phyloP scores from a whole-genome alignment of 2,888 invertebrate species.

The Drosophila incognita region DNA sequence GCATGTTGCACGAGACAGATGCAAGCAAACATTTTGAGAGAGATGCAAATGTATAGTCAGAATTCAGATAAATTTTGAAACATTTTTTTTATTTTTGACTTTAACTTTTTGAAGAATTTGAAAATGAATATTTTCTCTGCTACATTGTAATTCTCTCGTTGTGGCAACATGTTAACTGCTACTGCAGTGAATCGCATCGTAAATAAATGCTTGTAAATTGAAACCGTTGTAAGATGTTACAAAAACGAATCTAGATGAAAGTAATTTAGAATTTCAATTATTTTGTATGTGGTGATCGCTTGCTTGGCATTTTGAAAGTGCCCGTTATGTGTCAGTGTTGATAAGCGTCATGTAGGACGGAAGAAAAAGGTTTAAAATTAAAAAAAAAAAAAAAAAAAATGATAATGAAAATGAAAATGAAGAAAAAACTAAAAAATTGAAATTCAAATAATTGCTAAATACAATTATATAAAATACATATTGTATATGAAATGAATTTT shows the following conservation, averaged over 20 bases:
- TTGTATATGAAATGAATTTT: conserved; percentile 56
- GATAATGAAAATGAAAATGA: not conserved
- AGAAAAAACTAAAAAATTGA: not conserved
- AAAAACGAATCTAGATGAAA: conserved; percentile 25
- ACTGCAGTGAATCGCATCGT: conserved; percentile 11
- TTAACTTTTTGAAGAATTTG: not conserved
- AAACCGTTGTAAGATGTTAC: conserved; percentile 33
- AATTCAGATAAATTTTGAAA: not conserved
- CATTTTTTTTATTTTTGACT: conserved; percentile 3
- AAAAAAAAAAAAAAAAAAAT: conserved; percentile 2
- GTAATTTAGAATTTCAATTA: conserved; percentile 51
- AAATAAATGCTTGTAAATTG: conserved; percentile 53
- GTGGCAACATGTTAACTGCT: conserved; percentile 32
- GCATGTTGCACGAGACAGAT: conserved; percentile 21
- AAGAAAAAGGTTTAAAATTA: not conserved
- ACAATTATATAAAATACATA: conserved; percentile 46
- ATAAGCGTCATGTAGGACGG: conserved; percentile 36
- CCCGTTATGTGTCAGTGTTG: conserved; percentile 58
- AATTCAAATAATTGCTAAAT: conserved; percentile 32
- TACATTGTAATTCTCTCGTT: conserved; percentile 5
- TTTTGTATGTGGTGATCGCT: conserved; percentile 50
- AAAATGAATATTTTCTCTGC: not conserved
- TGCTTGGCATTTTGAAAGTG: conserved; percentile 53
- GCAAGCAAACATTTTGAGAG: not conserved
- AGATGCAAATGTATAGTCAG: not conserved